Percentiles rank a stretch among this genome's conserved stretches.
Evolutionary conservation across 1,140 invertebrate species (phyloP).

Genomic region (Caenorhabditis brenneri): DNA sequence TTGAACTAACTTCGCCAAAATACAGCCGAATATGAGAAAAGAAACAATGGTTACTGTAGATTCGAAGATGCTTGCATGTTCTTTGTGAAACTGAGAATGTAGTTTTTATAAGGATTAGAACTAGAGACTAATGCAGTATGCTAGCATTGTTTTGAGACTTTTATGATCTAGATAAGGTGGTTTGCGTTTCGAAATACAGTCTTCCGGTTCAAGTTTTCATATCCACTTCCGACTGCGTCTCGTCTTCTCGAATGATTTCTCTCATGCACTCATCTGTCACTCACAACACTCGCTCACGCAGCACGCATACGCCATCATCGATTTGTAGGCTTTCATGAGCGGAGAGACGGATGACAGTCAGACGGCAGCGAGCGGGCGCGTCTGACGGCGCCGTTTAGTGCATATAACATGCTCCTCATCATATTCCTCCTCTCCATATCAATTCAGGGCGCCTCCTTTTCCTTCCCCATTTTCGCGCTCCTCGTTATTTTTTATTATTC

Average conservation of each 20-base stretch:
- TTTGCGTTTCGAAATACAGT: no score
- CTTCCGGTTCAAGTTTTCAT: no score
- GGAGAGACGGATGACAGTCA: conserved; percentile 6
- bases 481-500: not conserved
- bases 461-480: not conserved
- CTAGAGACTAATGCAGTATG: no score
- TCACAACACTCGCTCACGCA: conserved; percentile 10
- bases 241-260: not conserved
- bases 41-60: no score
- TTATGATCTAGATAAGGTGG: no score
- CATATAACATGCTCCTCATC: conserved; percentile 38
- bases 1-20: no score
- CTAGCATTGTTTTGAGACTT: no score
- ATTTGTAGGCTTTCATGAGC: conserved; percentile 37
- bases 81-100: no score
- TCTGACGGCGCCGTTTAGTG: conserved; percentile 39
- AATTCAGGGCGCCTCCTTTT: no score
- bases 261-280: conserved; percentile 15
- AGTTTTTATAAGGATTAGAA: no score
- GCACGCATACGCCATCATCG: conserved; percentile 32
- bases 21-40: no score
- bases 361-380: conserved; percentile 16
- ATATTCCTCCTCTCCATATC: conserved; percentile 41
- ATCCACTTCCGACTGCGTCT: not conserved
- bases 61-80: no score